Evolutionary conservation across 1,140 invertebrate species (phyloP).

Genomic region (Drosophila malerkotliana): DNA sequence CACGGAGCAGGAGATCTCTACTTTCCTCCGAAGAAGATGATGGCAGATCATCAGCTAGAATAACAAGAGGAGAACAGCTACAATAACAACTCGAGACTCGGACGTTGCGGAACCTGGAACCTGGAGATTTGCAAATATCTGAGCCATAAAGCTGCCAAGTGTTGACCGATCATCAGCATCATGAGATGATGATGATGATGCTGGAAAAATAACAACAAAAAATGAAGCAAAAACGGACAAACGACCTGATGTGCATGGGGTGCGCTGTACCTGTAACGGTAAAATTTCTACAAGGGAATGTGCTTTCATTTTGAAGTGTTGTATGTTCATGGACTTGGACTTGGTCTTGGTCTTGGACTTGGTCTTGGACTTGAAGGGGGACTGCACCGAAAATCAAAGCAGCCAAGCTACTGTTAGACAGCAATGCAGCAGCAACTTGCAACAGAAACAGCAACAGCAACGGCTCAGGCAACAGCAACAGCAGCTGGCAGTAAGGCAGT

Average conservation of each 20-base stretch:
- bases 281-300: slow-evolving; percentile 82
- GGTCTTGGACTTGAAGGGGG: slow-evolving; percentile 29
- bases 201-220: slow-evolving; percentile 26
- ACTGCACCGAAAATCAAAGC: slow-evolving; percentile 55
- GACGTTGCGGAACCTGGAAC: slow-evolving; percentile 34
- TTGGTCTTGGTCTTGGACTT: slow-evolving; percentile 38
- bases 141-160: slow-evolving; percentile 78
- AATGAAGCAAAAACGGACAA: slow-evolving; percentile 32
- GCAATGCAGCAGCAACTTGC: slow-evolving; percentile 33
- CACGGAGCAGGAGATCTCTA: slow-evolving; percentile 29
- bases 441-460: slow-evolving; percentile 10
- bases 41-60: slow-evolving; percentile 71
- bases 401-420: slow-evolving; percentile 71
- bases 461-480: slow-evolving; percentile 48
- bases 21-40: slow-evolving; percentile 41
- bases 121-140: slow-evolving; percentile 76
- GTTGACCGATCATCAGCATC: slow-evolving; percentile 66
- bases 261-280: slow-evolving; percentile 69
- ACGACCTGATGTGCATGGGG: slow-evolving; percentile 63
- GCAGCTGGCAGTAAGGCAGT: slow-evolving; percentile 79
- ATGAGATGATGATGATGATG: slow-evolving; percentile 30
- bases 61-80: slow-evolving; percentile 75
- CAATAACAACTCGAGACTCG: slow-evolving; percentile 69
- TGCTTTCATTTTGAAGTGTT: slow-evolving; percentile 83
- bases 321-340: slow-evolving; percentile 65